phyloP scores from a whole-genome alignment of 2,797 vertebrate genomes.

The Erithacus rubecula region DNA sequence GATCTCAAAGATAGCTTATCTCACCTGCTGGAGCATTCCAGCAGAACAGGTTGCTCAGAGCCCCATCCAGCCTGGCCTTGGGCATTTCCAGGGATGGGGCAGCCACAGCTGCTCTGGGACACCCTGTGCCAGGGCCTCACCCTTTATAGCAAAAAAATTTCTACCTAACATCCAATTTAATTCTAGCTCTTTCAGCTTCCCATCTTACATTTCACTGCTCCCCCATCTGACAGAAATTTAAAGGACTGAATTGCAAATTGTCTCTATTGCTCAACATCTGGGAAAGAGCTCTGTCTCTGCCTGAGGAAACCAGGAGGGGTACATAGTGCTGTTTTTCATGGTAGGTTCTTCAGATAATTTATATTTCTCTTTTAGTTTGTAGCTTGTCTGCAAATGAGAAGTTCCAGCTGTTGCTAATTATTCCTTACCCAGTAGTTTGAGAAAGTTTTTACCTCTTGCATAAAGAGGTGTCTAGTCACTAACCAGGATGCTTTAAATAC shows the following conservation, averaged over 20 bases:
- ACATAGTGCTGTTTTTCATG: not conserved
- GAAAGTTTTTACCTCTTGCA: not conserved
- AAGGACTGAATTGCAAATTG: not conserved
- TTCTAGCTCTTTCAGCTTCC: not conserved
- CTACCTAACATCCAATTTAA: not conserved
- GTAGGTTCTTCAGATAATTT: not conserved
- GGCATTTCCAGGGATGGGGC: not conserved
- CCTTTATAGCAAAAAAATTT: not conserved
- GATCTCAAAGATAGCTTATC: not conserved
- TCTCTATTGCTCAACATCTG: not conserved
- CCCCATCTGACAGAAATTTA: not conserved
- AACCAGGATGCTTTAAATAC: not conserved
- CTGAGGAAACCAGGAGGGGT: not conserved
- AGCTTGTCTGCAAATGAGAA: not conserved
- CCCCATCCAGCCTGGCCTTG: not conserved
- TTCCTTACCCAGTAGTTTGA: not conserved
- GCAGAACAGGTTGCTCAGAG: rapidly evolving
- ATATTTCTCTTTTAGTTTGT: not conserved
- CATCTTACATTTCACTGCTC: not conserved
- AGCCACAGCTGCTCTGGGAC: not conserved
- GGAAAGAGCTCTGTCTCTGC: not conserved
- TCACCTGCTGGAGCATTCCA: not conserved
- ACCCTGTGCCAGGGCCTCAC: not conserved
- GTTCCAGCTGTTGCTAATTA: not conserved
- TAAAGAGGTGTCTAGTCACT: not conserved